Evolutionary conservation across 2,113 vertebrate genomes (phyloP), one percentile per base, ranked within the genome.

Genomic region (Thomomys bottae): DNA sequence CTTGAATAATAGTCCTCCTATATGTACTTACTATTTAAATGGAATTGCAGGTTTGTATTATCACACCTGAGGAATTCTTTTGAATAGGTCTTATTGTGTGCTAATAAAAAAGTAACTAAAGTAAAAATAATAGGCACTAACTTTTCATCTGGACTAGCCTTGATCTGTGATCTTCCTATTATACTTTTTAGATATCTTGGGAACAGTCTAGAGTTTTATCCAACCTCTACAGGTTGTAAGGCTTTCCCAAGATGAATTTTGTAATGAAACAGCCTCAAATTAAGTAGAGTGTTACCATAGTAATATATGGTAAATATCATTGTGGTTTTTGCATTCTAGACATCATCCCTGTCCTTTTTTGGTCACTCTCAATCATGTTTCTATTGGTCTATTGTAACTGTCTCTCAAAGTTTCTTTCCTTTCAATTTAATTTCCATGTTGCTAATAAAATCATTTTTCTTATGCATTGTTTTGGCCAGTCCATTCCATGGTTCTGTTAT

Each of bases 401-500:
- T 0, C 1, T 73, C 8, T 8, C 64, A 71, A 87, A 10, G 83
- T 54, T 90, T 8, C 72, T 80, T 54, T 79, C 15, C 23, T 36
- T 87, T 61, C 20, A 64, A 32, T 67, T 4, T 66, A 89, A 4
- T 75, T 8, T 78, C 59, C 40, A 64, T 30, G 32, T 3, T 73
- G 30, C 61, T 89, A 26, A 32, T 78, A 36, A 67, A 38, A 30
- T 78, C 68, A 57, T 14, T 42, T 68, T 78, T 78, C 81, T 77
- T 54, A 77, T 89, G 9, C 72, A 76, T 45, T 75, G 24, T n/a
- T 90, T 67, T 71, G 79, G 82, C 68, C n/a, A 49, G 72, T 94
- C 73, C 23, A 49, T 92, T 80, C 78, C 57, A 38, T 88, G 67
- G 45, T 32, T 93, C 42, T 87, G 6, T 30, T 71, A 71, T 70